Conservation (phyloP, 2,113 vertebrate genomes). For the Noturus placidus region DNA sequence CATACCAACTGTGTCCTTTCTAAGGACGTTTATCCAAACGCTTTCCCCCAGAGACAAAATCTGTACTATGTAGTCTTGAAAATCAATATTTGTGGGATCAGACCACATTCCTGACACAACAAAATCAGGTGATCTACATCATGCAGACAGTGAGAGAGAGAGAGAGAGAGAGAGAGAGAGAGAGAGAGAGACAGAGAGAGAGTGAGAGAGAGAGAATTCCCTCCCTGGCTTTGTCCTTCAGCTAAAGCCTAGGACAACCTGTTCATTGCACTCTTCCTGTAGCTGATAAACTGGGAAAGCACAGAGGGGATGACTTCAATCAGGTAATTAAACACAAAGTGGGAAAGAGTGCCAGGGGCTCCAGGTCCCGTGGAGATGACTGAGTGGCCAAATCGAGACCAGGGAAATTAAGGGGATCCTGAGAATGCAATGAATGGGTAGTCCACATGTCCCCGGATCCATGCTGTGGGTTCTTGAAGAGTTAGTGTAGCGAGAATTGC, state of each 20-base stretch:
- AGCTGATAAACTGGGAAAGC: constrained; percentile 17
- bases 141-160: background rate
- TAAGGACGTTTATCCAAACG: constrained; percentile 22
- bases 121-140: background rate
- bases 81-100: constrained; percentile 35
- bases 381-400: background rate
- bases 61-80: constrained; percentile 10
- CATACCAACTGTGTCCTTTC: background rate
- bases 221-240: constrained; percentile 29
- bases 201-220: background rate
- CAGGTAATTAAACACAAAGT: constrained; percentile 47
- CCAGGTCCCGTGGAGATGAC: background rate
- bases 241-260: constrained; percentile 32
- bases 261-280: constrained; percentile 7
- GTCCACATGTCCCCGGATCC: constrained; percentile 4
- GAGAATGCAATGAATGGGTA: background rate
- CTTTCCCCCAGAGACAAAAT: constrained; percentile 20
- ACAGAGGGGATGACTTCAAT: constrained; percentile 24
- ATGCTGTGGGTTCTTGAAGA: background rate
- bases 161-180: background rate
- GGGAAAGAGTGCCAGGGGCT: constrained; percentile 19
- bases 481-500: background rate
- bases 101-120: constrained; percentile 13
- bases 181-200: background rate
- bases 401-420: background rate